Conservation (phyloP, 1,140 invertebrate genomes). For the Teleogryllus occipitalis region DNA sequence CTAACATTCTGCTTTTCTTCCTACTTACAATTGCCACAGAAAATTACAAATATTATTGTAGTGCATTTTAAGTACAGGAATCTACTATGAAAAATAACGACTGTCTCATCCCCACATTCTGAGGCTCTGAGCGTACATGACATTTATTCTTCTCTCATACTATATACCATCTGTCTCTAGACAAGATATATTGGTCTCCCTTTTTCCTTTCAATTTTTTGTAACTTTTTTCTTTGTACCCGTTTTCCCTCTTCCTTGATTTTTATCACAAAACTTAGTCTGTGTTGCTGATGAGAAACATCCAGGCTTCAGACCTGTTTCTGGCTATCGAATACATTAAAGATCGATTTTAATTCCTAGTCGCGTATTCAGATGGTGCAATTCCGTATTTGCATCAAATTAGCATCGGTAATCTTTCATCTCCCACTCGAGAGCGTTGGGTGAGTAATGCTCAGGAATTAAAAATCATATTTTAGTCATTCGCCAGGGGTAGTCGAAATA, state of each 20-base stretch:
- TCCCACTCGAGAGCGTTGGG: background rate
- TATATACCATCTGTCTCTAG: background rate
- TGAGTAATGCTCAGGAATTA: background rate
- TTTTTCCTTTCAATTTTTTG: background rate
- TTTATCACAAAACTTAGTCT: background rate
- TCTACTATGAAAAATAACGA: too few species aligned
- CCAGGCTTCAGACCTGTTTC: background rate
- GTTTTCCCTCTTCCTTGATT: background rate
- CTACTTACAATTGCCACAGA: too few species aligned
- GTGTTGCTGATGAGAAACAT: background rate
- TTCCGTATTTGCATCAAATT: conserved; percentile 1
- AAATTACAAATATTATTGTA: too few species aligned
- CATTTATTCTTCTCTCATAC: background rate
- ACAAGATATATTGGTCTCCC: background rate
- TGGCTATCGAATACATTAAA: conserved; percentile 1
- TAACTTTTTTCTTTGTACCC: background rate
- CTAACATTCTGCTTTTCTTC: too few species aligned
- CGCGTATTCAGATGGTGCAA: background rate
- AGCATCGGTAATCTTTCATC: background rate
- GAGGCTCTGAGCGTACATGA: background rate
- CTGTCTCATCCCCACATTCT: background rate
- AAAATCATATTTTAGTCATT: background rate
- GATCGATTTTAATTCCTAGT: background rate
- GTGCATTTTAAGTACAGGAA: too few species aligned
- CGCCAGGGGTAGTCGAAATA: background rate